Base-by-base conservation (phyloP, 2,797 vertebrate genomes). In the Sciurus vulgaris region DNA sequence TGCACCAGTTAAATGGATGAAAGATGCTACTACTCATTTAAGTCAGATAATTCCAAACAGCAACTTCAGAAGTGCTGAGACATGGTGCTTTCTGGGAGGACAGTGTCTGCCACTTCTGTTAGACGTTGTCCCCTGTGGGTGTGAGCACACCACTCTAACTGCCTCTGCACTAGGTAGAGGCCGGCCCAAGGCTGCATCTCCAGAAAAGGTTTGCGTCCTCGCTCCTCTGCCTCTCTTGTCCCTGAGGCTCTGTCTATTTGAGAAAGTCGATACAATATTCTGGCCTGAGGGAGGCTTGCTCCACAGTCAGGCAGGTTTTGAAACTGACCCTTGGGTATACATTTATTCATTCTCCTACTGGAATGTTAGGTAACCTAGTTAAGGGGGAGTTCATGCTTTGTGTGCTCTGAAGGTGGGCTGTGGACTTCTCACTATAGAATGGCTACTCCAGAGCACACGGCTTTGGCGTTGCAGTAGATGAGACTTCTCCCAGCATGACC, bases 381-480 rank as follows among this genome's bases (percentile, higher is more conserved):
- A 74, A 56, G 63, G 17, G 69, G 28, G 67, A 74, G 33, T 90
- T 73, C 78, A 56, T 26, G 83, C 13, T 93, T 76, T 78, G 72
- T 86, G 78, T 86, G 41, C 59, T 94, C 44, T 86, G 49, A 69
- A 73, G 35, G 28, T 74, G 84, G 41, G 59, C 54, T 74, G 4
- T 93, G 35, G 82, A 77, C 18, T 86, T 95, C 83, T 93, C 69
- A 59, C 82, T 22, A 26, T 28, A 76, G 35, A 59, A 30, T 86
- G 41, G 56, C 67, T 67, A 54, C 47, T 86, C 69, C 76, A 78
- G 67, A 59, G 11, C 59, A 67, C 28, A 74, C 26, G 72, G 61
- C 17, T 49, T 70, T 79, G 44, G 20, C 35, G 44, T 67, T 61
- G 38, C 30, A 59, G 2, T 17, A 88, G 54, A 26, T 59, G 47